Evolutionary conservation across 2,797 vertebrate species (phyloP).

Genomic region (Phalloptychus januarius): DNA sequence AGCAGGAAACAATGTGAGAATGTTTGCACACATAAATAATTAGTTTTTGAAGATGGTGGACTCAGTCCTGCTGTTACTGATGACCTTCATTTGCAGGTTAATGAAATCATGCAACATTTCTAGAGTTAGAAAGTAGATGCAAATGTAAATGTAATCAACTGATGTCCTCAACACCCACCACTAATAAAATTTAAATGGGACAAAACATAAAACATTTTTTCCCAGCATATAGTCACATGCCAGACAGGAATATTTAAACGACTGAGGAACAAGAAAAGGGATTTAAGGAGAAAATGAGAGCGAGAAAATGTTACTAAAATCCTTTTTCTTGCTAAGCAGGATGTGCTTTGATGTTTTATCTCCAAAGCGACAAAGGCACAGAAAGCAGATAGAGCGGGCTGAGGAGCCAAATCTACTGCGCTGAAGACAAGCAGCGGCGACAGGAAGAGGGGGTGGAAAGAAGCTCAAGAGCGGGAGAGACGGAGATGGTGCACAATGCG

Average conservation of each 20-base stretch:
- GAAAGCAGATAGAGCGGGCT: constrained; percentile 65
- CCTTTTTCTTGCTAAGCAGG: constrained; percentile 66
- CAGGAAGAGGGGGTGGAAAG: constrained; percentile 72
- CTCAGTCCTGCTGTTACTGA: neutral
- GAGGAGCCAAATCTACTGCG: constrained; percentile 63
- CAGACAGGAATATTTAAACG: constrained; percentile 49
- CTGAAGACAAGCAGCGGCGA: constrained; percentile 72
- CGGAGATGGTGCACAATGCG: constrained; percentile 32
- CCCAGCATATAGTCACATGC: constrained; percentile 13
- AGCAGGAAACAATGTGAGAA: neutral
- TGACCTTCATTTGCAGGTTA: neutral
- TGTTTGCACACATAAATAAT: neutral
- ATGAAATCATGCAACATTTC: neutral
- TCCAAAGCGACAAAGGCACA: constrained; percentile 70
- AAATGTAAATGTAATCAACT: no score
- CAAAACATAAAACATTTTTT: constrained; percentile 31
- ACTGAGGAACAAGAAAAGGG: constrained; percentile 60
- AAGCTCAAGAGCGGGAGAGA: constrained; percentile 42
- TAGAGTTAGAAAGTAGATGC: neutral
- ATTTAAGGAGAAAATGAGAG: constrained; percentile 67
- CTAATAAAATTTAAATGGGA: constrained; percentile 1
- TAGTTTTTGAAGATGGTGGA: neutral
- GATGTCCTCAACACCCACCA: no score
- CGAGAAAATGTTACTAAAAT: constrained; percentile 66
- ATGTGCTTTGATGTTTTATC: constrained; percentile 81